These are phyloP conservation scores for Drosophila yakuba DNA, from an alignment of 1,140 invertebrate species.

Conservation along the genomic window DNA sequence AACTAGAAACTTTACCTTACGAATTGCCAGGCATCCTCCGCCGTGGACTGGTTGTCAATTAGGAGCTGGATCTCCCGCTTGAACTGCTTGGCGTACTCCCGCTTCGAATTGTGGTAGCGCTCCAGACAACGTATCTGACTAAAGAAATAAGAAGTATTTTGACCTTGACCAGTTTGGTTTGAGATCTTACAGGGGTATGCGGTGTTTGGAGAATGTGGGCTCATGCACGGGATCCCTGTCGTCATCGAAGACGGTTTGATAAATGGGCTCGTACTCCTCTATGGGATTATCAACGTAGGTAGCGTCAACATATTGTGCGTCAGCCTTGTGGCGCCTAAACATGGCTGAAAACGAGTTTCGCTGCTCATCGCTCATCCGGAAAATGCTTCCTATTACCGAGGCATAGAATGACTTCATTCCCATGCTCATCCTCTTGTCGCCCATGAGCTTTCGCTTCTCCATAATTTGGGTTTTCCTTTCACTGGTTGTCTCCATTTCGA, in stretches of 20 bases:
- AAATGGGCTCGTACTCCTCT: neutral
- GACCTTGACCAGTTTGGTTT: neutral
- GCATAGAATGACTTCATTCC: constrained; percentile 4
- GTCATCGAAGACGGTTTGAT: constrained; percentile 10
- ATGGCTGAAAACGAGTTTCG: neutral
- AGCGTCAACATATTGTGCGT: neutral
- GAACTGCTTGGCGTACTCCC: constrained; percentile 27
- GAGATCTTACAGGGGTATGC: constrained; percentile 29
- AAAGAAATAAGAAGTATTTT: neutral
- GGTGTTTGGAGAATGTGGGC: constrained; percentile 17
- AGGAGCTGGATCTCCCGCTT: constrained; percentile 30
- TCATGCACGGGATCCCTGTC: constrained; percentile 3
- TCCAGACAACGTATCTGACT: constrained; percentile 36
- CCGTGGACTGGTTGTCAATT: constrained; percentile 43
- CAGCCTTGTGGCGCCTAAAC: constrained; percentile 4
- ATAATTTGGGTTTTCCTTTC: neutral
- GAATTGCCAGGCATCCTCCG: constrained; percentile 32
- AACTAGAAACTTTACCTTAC: constrained; percentile 13
- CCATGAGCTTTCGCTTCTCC: constrained; percentile 18
- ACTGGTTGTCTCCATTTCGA: neutral
- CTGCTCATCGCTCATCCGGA: neutral
- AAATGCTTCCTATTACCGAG: neutral
- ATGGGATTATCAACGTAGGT: rapidly evolving
- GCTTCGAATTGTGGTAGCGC: constrained; percentile 11
- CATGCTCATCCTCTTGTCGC: constrained; percentile 6